A percentile compares a stretch with the other conserved stretches of the same genome.
Evolutionary conservation across 2,113 vertebrate genomes (phyloP).

Genomic region (Arenaria interpres): DNA sequence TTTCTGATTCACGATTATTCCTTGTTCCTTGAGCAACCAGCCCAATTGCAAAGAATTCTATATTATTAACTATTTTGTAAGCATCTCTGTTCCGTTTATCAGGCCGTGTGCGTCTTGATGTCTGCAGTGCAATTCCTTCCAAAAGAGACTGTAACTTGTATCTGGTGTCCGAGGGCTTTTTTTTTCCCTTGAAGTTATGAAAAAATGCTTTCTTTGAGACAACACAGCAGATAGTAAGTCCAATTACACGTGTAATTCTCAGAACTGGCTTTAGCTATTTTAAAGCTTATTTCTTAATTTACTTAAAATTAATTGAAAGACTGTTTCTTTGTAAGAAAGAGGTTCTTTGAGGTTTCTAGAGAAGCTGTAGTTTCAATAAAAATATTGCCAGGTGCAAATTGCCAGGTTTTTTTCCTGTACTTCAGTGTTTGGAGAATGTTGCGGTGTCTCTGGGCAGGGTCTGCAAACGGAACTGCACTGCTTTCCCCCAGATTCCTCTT

Average conservation of each 20-base stretch:
- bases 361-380: not conserved
- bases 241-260: not conserved
- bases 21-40: not conserved
- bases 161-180: not conserved
- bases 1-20: not conserved
- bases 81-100: not conserved
- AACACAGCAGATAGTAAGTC: not conserved
- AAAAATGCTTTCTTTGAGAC: not conserved
- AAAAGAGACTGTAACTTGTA: not conserved
- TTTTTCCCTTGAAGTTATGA: accelerated
- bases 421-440: not conserved
- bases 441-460: not conserved
- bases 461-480: not conserved
- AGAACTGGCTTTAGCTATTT: not conserved
- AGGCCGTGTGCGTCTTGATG: not conserved
- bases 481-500: not conserved
- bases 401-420: not conserved
- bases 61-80: not conserved
- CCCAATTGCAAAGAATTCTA: not conserved
- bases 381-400: not conserved
- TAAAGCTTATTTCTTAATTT: not conserved
- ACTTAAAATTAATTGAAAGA: not conserved
- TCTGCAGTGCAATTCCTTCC: not conserved
- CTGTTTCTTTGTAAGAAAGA: not conserved
- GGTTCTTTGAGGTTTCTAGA: not conserved